Evolutionary conservation across 2,797 vertebrate species (phyloP).

Genomic region (Clarias fuscus): DNA sequence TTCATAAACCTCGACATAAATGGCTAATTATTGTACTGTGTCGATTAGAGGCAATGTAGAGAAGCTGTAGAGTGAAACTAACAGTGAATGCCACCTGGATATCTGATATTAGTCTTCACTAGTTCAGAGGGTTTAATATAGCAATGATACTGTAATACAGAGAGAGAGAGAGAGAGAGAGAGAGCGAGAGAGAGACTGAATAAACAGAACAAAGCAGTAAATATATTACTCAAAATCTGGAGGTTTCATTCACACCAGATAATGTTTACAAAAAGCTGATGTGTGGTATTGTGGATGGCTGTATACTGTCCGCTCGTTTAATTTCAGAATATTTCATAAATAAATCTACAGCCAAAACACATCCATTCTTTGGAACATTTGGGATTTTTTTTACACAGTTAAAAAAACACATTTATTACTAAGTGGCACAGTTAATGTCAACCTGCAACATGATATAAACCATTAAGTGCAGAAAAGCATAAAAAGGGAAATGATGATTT

Average conservation of each 20-base stretch:
- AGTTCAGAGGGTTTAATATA: conserved; percentile 32
- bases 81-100: conserved; percentile 49
- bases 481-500: not conserved
- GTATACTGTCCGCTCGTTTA: not conserved
- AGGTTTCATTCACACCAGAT: not conserved
- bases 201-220: too few relatives aligned
- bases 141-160: conserved; percentile 16
- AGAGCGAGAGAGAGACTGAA: conserved; percentile 24
- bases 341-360: not conserved
- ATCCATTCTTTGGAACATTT: not conserved
- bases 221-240: not conserved
- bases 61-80: conserved; percentile 55
- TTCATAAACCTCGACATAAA: conserved; percentile 57
- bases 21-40: conserved; percentile 56
- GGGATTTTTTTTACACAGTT: too few relatives aligned
- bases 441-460: not conserved
- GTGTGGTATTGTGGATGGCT: not conserved
- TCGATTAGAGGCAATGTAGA: conserved; percentile 52
- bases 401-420: not conserved
- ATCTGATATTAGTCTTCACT: conserved; percentile 46
- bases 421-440: conserved; percentile 7
- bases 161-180: conserved; percentile 29
- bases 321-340: not conserved
- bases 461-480: conserved; percentile 1
- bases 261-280: not conserved